phyloP scores from a whole-genome alignment of 2,797 vertebrate genomes.

The Smutsia gigantea region DNA sequence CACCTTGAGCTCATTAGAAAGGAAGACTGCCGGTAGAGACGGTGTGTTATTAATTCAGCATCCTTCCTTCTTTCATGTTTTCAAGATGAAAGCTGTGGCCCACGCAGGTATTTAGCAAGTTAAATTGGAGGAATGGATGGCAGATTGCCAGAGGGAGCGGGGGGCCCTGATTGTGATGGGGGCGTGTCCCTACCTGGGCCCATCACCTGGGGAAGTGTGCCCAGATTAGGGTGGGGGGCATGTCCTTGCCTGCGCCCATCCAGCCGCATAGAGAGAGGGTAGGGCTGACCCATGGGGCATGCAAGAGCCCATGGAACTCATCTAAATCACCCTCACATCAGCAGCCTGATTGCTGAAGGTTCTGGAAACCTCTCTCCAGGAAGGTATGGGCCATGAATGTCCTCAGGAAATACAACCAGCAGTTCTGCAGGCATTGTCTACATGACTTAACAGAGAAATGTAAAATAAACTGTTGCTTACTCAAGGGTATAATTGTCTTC shows the following conservation, averaged over 20 bases:
- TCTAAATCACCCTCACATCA: accelerated
- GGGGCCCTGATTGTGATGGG: background rate
- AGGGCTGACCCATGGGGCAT: accelerated
- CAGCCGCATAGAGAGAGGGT: background rate
- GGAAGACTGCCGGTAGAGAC: background rate
- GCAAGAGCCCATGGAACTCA: accelerated
- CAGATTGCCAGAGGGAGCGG: background rate
- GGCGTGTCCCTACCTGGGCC: background rate
- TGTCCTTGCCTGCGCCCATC: background rate
- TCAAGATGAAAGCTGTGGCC: background rate
- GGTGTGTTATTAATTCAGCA: accelerated
- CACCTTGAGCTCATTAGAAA: background rate
- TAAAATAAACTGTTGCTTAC: background rate
- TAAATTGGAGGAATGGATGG: background rate
- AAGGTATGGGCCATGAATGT: accelerated
- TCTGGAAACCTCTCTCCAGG: background rate
- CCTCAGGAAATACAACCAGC: background rate
- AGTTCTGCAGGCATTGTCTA: too few species aligned
- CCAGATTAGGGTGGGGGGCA: background rate
- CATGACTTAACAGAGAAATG: accelerated
- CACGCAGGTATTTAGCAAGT: background rate
- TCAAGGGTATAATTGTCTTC: background rate
- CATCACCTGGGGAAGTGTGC: background rate
- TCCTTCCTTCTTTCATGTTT: background rate
- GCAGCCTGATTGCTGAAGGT: accelerated